Evolutionary conservation across 2,113 vertebrate genomes (phyloP), one percentile per base, ranked within the genome.

Genomic region (Percina caprodes): DNA sequence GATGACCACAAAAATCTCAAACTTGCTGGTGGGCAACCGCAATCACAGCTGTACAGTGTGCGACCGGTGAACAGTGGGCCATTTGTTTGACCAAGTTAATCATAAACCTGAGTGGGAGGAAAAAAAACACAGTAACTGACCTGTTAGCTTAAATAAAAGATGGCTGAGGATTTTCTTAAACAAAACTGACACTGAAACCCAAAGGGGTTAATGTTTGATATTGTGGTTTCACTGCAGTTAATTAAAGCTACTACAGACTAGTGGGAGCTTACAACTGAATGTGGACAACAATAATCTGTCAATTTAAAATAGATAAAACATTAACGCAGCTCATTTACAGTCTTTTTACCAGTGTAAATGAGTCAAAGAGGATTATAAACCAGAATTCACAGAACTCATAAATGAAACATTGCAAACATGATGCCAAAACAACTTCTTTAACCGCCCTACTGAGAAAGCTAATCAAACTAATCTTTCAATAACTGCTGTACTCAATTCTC

Each of bases 51-150:
- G 49, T 13, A 30, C 26, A 19, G 30, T 42, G 62, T 59, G 33
- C 26, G 60, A 83, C 73, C 85, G 77, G 82, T 71, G 77, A 83
- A 87, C 84, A 72, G 88, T 23, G 30, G 70, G 42, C 14, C 24
- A 3, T 48, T 72, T 91, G 75, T 82, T 86, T 80, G 81, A 75
- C 12, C 30, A n/a, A 11, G 91, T 92, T 92, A 91, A 92, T 92
- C 30, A 93, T 92, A 59, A 92, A 91, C 90, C 19, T 0, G 46
- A 80, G 9, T 14, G 45, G 19, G 2, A 4, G 18, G 30, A 30
- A 24, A 45, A n/a, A n/a, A 62, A 21, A 21, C 7, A 51, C 58
- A 61, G n/a, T 2, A 15, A 55, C 39, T 42, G 59, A 79, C 12
- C 26, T 69, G 65, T 63, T 56, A 0, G 12, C 14, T 61, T 35